Base-by-base conservation (phyloP, 2,797 vertebrate genomes). In the Centropyge bicolor region DNA sequence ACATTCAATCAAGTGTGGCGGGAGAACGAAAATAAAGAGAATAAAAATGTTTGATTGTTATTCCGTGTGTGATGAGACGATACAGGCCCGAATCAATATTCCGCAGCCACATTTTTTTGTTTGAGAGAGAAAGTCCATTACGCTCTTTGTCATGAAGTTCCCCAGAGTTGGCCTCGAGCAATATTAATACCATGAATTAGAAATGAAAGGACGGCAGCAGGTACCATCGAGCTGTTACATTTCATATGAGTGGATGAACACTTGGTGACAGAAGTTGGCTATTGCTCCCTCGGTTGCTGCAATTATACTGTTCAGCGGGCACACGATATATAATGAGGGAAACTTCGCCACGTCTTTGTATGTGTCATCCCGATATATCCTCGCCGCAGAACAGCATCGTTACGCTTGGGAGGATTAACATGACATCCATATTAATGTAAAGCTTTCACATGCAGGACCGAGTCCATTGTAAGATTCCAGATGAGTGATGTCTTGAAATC, bases 101-200 rank as follows among this genome's bases (percentile, higher is more conserved):
- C 85, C 70, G 68, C 57, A 65, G 74, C 49, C 68, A 73, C 67
- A 41, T 70, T 84, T 70, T 84, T 87, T 76, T 73, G 78, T 78
- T 78, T 86, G 81, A 85, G 77, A 80, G 78, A 83, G 74, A 88
- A 88, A 88, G 84, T 92, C 89, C 84, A 92, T 91, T 89, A 89
- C 56, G 69, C 68, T 82, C 63, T 81, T 86, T 89, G 76, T 92
- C 91, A 85, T 76, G 76, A 87, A 67, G 70, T 84, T 91, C 88
- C 89, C 88, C 46, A 71, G 90, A 91, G 91, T 80, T 87, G 40
- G 83, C 90, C 85, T 70, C 13, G 4, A 80, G 92, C 86, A 88
- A 91, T 90, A 92, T 90, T 88, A 91, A 88, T 87, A 83, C 71
- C 75, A 77, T 84, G 77, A 91, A 91, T 91, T 88, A 87, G 77